Evolutionary conservation across 2,113 vertebrate genomes (phyloP).

Genomic region (Lamprotornis superbus): DNA sequence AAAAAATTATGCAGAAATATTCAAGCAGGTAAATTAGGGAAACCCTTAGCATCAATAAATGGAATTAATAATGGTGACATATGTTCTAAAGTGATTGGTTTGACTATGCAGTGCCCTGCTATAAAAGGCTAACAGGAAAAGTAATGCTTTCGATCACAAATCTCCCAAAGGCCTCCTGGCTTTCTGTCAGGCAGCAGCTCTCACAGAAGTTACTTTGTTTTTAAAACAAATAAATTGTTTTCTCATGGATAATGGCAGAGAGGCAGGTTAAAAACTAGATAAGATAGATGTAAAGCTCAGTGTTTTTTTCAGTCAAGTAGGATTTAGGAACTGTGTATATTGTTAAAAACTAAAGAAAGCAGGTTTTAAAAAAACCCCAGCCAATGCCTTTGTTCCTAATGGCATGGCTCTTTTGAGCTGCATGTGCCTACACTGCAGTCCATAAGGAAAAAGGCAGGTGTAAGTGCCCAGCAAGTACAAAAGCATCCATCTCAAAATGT

Average conservation of each 20-base stretch:
- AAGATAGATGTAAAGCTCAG: not conserved
- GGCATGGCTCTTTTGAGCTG: not conserved
- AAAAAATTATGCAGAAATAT: not conserved
- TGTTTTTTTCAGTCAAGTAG: not conserved
- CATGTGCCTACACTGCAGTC: not conserved
- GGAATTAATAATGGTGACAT: not conserved
- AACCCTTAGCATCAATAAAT: not conserved
- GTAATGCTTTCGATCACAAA: not conserved
- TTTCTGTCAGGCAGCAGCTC: not conserved
- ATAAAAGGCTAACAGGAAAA: not conserved
- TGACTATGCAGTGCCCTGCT: not conserved
- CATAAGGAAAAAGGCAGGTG: not conserved
- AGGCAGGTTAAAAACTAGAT: not conserved
- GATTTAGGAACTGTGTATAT: not conserved
- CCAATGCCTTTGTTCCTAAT: not conserved
- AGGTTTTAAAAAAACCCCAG: not conserved
- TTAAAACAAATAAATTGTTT: not conserved
- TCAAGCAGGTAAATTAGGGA: not conserved
- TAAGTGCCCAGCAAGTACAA: not conserved
- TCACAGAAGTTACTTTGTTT: not conserved
- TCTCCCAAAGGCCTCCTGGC: not conserved
- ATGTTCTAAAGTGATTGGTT: not conserved
- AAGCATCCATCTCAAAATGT: not conserved
- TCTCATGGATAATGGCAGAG: not conserved
- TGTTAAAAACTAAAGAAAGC: not conserved